Evolutionary conservation across 2,888 invertebrate genomes (phyloP).

Genomic region (Tortrix viridana): DNA sequence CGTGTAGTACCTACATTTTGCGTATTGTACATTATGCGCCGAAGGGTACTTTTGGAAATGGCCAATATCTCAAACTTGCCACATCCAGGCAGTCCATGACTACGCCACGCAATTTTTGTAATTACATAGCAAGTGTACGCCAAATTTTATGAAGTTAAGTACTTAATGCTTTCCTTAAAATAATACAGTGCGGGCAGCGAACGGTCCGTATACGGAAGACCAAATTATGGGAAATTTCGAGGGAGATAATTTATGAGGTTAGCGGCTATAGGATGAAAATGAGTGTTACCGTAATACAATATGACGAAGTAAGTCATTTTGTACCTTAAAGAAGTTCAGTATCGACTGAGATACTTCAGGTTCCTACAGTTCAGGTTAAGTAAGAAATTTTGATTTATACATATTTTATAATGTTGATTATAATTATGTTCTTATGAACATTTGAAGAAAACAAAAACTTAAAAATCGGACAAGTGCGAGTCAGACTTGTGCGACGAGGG

Average conservation of each 20-base stretch:
- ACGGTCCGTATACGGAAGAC: constrained; percentile 56
- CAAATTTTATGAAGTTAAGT: constrained; percentile 69
- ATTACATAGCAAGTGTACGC: constrained; percentile 68
- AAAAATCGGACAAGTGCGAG: no score
- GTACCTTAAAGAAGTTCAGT: no score
- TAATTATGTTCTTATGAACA: no score
- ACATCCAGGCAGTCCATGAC: constrained; percentile 49
- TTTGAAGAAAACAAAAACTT: no score
- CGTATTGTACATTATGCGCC: no score
- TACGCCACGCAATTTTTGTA: constrained; percentile 64
- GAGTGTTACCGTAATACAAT: constrained; percentile 8
- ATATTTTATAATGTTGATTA: no score
- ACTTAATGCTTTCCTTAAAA: constrained; percentile 69
- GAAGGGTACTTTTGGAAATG: no score
- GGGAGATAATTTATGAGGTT: constrained; percentile 19
- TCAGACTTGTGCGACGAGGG: no score
- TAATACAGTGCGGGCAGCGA: constrained; percentile 68
- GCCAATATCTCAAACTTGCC: background rate
- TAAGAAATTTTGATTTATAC: no score
- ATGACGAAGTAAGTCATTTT: background rate
- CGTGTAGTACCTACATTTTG: no score
- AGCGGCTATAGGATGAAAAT: constrained; percentile 13
- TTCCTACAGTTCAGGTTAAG: no score
- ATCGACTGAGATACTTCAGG: no score
- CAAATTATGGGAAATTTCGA: constrained; percentile 46